phyloP scores from a whole-genome alignment of 2,113 vertebrate species.

The Spermophilus dauricus region DNA sequence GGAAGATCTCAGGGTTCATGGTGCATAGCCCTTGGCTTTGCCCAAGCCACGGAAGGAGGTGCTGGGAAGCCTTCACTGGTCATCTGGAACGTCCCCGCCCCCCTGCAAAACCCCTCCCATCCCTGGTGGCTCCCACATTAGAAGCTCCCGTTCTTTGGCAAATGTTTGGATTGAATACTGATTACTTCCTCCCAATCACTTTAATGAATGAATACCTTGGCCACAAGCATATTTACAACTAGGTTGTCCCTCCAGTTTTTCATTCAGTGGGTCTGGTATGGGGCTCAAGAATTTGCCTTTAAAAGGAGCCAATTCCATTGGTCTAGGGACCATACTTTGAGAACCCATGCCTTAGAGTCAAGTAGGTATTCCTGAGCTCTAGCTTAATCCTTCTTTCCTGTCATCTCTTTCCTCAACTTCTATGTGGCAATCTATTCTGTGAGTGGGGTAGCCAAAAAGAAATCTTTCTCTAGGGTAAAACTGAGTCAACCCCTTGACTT shows the following conservation, averaged over 20 bases:
- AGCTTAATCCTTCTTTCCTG: background rate
- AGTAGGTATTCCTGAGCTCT: background rate
- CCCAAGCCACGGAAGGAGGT: background rate
- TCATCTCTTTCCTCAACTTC: background rate
- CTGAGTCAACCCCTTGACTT: background rate
- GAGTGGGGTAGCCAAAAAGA: background rate
- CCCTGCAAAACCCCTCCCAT: background rate
- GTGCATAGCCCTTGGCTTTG: background rate
- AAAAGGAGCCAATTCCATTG: background rate
- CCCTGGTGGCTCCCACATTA: background rate
- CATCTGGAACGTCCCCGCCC: too few relatives aligned
- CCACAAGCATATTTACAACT: background rate
- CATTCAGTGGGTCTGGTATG: background rate
- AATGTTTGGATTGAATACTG: background rate
- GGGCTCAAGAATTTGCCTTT: background rate
- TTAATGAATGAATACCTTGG: background rate
- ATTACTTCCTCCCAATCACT: background rate
- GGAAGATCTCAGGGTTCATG: background rate
- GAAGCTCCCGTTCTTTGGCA: background rate
- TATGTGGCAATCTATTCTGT: background rate
- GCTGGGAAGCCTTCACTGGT: background rate
- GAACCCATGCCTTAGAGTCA: background rate
- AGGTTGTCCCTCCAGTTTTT: background rate
- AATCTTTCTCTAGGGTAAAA: background rate
- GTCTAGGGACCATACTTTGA: background rate